Evolutionary conservation across 2,113 vertebrate species (phyloP).

Genomic region (Rostratula benghalensis): DNA sequence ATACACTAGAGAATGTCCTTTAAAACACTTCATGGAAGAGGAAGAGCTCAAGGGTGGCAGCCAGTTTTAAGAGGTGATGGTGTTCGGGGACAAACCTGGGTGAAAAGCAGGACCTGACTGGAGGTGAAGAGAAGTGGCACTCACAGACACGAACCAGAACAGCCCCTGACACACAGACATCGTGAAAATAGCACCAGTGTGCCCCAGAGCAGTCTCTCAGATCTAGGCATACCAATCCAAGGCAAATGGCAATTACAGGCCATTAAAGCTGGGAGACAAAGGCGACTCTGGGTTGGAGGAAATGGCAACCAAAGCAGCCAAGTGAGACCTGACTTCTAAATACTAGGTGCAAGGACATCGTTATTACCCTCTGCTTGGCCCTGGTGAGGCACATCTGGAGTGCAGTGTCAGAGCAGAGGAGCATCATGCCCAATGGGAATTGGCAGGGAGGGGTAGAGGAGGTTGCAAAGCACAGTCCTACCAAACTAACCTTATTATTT

Average conservation of each 20-base stretch:
- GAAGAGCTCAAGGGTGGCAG: not conserved
- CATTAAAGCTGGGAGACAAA: fast-evolving
- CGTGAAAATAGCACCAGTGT: not conserved
- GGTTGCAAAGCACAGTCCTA: not conserved
- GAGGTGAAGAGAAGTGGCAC: fast-evolving
- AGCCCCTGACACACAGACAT: not conserved
- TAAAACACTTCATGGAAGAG: not conserved
- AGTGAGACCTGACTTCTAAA: not conserved
- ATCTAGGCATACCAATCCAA: not conserved
- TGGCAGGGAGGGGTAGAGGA: not conserved
- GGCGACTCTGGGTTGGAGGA: fast-evolving
- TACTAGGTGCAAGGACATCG: fast-evolving
- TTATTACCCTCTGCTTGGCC: not conserved
- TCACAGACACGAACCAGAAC: not conserved
- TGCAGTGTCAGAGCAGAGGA: not conserved
- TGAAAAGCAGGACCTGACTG: fast-evolving
- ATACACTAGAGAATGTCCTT: not conserved
- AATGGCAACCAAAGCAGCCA: fast-evolving
- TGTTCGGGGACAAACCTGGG: fast-evolving
- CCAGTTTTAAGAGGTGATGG: fast-evolving
- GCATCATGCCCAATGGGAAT: not conserved
- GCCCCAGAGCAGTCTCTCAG: not conserved
- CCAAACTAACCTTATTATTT: conserved; percentile 26
- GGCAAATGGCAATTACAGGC: not conserved
- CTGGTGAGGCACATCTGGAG: not conserved